A percentile compares a stretch with the other conserved stretches of the same genome.
phyloP scores from a whole-genome alignment of 2,888 invertebrate genomes.

The Formica aserva region DNA sequence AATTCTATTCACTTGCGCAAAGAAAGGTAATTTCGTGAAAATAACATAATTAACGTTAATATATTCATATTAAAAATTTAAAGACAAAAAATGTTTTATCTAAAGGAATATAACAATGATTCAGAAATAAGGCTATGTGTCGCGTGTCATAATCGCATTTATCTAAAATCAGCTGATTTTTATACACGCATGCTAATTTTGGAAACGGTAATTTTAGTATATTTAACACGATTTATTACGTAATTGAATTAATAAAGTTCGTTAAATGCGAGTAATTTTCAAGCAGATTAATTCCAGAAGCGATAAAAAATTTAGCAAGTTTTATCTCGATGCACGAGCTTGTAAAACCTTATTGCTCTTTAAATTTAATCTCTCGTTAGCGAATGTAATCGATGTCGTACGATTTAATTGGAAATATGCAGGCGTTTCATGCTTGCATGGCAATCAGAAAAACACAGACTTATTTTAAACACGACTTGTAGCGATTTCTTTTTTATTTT shows the following conservation, averaged over 20 bases:
- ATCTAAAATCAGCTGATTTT: background rate
- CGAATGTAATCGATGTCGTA: slow-evolving; percentile 20
- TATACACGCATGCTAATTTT: background rate
- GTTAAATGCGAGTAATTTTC: slow-evolving; percentile 10
- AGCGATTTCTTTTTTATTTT: background rate
- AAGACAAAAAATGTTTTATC: background rate
- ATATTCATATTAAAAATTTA: background rate
- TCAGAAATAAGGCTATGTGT: background rate
- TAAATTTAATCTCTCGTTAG: slow-evolving; percentile 30
- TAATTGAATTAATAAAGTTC: slow-evolving; percentile 4
- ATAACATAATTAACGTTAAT: background rate
- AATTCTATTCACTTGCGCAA: background rate
- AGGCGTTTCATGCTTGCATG: background rate
- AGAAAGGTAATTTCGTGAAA: background rate
- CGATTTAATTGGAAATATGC: slow-evolving; percentile 9
- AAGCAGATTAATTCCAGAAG: background rate
- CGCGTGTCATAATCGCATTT: background rate
- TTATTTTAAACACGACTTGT: background rate
- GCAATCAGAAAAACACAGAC: background rate
- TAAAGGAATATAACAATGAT: background rate
- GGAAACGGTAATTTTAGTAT: background rate
- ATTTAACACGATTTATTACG: background rate
- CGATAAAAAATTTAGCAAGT: background rate
- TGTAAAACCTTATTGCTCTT: background rate
- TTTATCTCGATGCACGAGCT: background rate